Evolutionary conservation across 2,888 invertebrate genomes (phyloP).

Genomic region (Willowsia nigromaculata): DNA sequence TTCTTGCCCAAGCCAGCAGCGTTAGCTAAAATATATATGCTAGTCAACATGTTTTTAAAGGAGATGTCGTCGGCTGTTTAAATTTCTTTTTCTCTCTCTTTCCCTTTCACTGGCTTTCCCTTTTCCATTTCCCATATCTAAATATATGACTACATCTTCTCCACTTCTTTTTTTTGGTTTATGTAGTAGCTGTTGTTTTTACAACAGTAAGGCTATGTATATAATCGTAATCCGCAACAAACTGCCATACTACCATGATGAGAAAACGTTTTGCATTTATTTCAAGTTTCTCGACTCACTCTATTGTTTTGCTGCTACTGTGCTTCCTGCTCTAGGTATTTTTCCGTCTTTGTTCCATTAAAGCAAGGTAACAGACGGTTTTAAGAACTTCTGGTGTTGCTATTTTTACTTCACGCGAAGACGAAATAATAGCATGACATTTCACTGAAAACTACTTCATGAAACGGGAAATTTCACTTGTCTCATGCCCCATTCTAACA

Average conservation of each 20-base stretch:
- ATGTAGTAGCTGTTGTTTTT: constrained; percentile 6
- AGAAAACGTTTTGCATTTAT: constrained; percentile 58
- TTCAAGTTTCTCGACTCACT: constrained; percentile 8
- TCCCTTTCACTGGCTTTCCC: too few species aligned
- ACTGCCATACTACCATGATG: neutral
- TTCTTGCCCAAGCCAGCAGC: neutral
- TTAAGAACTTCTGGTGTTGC: constrained; percentile 46
- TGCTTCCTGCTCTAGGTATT: neutral
- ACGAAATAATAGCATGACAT: constrained; percentile 36
- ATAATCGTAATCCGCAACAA: constrained; percentile 46
- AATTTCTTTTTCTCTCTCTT: too few species aligned
- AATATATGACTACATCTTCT: neutral
- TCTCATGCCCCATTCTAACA: too few species aligned
- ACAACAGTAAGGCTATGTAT: neutral
- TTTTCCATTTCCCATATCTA: too few species aligned
- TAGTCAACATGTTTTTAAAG: constrained; percentile 52
- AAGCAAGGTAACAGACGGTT: constrained; percentile 66
- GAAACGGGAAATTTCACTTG: neutral
- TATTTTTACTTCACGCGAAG: constrained; percentile 46
- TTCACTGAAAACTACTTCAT: constrained; percentile 30
- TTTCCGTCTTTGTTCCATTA: constrained; percentile 29
- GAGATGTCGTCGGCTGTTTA: constrained; percentile 45
- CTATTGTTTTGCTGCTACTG: constrained; percentile 18
- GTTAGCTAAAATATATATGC: neutral
- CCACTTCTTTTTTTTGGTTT: neutral